Evolutionary conservation across 1,140 invertebrate species (phyloP).

Genomic region (Glossosoma conforme): DNA sequence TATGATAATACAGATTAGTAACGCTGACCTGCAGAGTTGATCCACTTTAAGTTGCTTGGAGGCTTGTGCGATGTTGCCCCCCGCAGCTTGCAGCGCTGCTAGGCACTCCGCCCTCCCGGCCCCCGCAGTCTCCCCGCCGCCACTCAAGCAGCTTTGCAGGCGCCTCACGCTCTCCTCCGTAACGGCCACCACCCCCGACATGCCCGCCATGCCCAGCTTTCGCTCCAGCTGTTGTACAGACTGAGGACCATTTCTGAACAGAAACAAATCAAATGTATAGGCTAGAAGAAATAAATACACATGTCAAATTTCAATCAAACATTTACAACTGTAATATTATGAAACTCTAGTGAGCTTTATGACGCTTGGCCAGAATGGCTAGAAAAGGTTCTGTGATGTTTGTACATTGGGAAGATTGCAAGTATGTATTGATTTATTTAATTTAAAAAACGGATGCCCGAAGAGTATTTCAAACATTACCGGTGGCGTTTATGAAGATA

Average conservation of each 20-base stretch:
- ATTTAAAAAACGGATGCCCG: too few relatives aligned
- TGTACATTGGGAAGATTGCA: too few relatives aligned
- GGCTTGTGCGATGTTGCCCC: conserved; percentile 17
- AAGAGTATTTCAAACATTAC: too few relatives aligned
- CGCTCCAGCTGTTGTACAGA: conserved; percentile 27
- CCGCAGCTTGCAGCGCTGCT: conserved; percentile 8
- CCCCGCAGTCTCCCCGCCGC: conserved; percentile 1
- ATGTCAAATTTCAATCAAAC: not conserved
- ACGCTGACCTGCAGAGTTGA: conserved; percentile 26
- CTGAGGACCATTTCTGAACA: conserved; percentile 20
- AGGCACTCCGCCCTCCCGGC: conserved; percentile 13
- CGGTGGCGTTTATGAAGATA: too few relatives aligned
- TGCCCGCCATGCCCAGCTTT: conserved; percentile 23
- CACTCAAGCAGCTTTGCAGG: conserved; percentile 17
- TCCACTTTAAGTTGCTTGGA: conserved; percentile 21
- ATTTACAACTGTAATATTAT: conserved; percentile 5
- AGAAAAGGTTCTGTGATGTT: too few relatives aligned
- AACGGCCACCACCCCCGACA: conserved; percentile 20
- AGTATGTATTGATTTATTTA: too few relatives aligned
- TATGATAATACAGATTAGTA: too few relatives aligned
- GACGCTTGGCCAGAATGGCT: too few relatives aligned
- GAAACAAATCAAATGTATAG: not conserved
- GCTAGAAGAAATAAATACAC: too few relatives aligned
- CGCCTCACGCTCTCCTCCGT: conserved; percentile 24
- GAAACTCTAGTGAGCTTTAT: too few relatives aligned